A percentile compares a stretch with the other conserved stretches of the same genome.
phyloP scores from a whole-genome alignment of 2,888 invertebrate species.

The Amphipoea lucens region DNA sequence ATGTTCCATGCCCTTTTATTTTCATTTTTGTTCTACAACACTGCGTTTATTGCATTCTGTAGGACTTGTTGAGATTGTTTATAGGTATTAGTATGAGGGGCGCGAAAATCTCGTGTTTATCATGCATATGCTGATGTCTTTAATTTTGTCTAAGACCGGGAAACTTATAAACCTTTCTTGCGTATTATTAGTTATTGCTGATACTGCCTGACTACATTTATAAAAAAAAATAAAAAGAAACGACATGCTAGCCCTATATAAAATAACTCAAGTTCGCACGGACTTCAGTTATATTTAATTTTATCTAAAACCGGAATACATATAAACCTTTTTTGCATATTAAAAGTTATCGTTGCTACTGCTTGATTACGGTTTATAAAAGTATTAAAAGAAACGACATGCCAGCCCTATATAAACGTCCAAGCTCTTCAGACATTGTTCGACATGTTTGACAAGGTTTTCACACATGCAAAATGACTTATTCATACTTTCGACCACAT shows the following conservation, averaged over 20 bases:
- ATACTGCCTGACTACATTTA: not conserved
- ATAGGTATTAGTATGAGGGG: not conserved
- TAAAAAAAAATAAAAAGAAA: not conserved
- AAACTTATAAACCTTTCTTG: not conserved
- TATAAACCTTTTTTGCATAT: not conserved
- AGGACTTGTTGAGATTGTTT: not conserved
- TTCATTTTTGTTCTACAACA: not conserved
- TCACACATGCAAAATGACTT: not conserved
- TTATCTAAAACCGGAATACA: not conserved
- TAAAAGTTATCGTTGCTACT: not conserved
- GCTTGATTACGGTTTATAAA: not conserved
- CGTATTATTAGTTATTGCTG: not conserved
- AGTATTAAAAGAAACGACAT: not conserved
- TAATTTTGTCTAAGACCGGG: not conserved
- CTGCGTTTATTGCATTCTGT: not conserved
- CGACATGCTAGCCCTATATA: not conserved
- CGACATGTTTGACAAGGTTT: not conserved
- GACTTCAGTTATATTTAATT: not conserved
- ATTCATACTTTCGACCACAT: constrained; percentile 1
- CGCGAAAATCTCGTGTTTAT: not conserved
- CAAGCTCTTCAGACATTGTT: not conserved
- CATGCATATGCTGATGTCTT: too few species aligned
- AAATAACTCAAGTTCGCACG: not conserved
- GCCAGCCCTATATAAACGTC: not conserved
- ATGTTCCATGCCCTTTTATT: constrained; percentile 18